A percentile compares a stretch with the other conserved stretches of the same genome.
phyloP scores from a whole-genome alignment of 2,888 invertebrate genomes.

The Campoletis raptor region DNA sequence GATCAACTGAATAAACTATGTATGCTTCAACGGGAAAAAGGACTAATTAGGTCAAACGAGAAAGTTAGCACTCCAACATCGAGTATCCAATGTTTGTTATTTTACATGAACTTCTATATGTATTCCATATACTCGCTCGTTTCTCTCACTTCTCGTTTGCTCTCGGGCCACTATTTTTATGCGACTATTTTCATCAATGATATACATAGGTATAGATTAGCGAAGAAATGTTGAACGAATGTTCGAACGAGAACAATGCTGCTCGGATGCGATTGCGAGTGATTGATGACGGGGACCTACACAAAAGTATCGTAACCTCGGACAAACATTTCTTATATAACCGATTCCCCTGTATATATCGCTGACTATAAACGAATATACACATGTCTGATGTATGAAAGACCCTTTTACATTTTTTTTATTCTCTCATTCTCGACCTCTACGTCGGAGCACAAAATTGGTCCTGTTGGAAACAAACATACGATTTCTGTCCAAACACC shows the following conservation, averaged over 20 bases:
- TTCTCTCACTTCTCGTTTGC: constrained; percentile 9
- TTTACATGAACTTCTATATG: constrained; percentile 29
- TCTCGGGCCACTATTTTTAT: background rate
- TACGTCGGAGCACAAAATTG: constrained; percentile 15
- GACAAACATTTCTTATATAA: constrained; percentile 48
- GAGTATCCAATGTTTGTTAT: constrained; percentile 20
- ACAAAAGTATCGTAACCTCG: constrained; percentile 59
- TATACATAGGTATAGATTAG: background rate
- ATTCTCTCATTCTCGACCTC: background rate
- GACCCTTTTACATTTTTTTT: constrained; percentile 4
- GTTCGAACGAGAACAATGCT: constrained; percentile 61
- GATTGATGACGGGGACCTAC: constrained; percentile 52
- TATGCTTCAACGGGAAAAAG: background rate
- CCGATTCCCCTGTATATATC: background rate
- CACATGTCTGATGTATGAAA: constrained; percentile 5
- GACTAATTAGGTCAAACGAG: constrained; percentile 45
- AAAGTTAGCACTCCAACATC: constrained; percentile 30
- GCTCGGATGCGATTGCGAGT: constrained; percentile 29
- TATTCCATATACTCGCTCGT: background rate
- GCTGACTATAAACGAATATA: constrained; percentile 5
- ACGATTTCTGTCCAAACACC: background rate
- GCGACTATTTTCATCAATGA: constrained; percentile 3
- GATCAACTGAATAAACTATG: constrained; percentile 24
- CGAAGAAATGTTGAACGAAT: constrained; percentile 17
- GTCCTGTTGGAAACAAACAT: constrained; percentile 33